Percentiles rank a stretch among this genome's conserved stretches.
Conservation (phyloP, 2,113 vertebrate species). For the Kryptolebias marmoratus region DNA sequence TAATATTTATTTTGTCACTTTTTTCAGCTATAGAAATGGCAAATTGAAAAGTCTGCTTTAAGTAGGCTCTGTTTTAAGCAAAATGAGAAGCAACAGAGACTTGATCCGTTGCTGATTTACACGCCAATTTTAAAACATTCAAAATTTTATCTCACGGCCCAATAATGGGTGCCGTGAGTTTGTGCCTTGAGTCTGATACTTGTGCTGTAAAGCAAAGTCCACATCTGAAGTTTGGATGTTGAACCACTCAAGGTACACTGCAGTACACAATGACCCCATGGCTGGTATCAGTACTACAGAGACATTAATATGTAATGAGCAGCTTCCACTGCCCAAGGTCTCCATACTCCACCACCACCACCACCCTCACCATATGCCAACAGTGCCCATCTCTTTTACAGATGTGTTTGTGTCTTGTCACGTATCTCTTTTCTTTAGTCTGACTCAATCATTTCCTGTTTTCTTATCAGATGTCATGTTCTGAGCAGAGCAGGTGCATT, state of each 20-base stretch:
- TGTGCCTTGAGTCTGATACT: neutral
- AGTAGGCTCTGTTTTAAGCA: too few species aligned
- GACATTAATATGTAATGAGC: constrained; percentile 54
- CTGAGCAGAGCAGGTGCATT: neutral
- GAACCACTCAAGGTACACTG: neutral
- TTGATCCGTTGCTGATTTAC: too few species aligned
- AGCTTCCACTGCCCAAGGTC: neutral
- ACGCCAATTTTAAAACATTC: too few species aligned
- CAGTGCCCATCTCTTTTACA: neutral
- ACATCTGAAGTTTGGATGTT: neutral
- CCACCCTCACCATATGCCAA: neutral
- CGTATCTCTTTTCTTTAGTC: neutral
- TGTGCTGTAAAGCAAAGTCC: neutral
- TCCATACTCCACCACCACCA: neutral
- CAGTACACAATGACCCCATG: neutral
- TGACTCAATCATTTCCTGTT: neutral
- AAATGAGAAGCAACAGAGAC: too few species aligned
- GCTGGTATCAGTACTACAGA: neutral
- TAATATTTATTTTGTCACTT: too few species aligned
- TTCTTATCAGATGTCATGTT: constrained; percentile 29
- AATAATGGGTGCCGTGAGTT: too few species aligned
- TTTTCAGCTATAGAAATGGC: too few species aligned
- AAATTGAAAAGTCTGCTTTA: too few species aligned
- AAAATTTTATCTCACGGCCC: too few species aligned
- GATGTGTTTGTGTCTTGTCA: neutral